phyloP scores from a whole-genome alignment of 1,140 invertebrate genomes.

The Delia radicum region DNA sequence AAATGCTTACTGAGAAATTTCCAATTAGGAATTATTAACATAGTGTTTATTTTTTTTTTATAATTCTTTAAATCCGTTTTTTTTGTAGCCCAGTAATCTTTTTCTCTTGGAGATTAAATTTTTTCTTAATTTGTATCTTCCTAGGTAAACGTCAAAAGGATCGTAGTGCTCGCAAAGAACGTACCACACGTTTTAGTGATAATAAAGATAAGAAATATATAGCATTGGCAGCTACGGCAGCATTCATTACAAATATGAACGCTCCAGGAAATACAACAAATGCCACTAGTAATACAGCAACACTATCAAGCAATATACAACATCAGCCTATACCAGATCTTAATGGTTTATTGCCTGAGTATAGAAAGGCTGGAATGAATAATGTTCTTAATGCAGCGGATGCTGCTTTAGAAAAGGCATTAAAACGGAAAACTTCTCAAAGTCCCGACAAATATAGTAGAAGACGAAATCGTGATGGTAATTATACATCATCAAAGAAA shows the following conservation, averaged over 20 bases:
- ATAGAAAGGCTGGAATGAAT: neutral
- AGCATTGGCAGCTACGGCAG: conserved; percentile 20
- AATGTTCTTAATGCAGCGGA: neutral
- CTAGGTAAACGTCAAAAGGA: conserved; percentile 40
- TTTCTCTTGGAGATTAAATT: too few relatives aligned
- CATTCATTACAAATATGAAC: conserved; percentile 39
- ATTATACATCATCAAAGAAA: neutral
- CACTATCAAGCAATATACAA: neutral
- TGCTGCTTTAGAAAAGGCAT: neutral
- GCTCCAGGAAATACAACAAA: neutral
- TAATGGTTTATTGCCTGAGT: neutral
- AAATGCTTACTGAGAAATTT: too few relatives aligned
- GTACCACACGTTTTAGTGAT: conserved; percentile 51
- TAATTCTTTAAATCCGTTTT: too few relatives aligned
- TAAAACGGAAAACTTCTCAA: neutral
- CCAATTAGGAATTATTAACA: too few relatives aligned
- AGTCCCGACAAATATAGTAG: neutral
- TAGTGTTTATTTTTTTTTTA: too few relatives aligned
- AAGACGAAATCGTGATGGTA: neutral
- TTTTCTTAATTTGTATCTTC: neutral
- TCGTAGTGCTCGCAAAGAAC: conserved; percentile 38
- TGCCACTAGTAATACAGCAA: neutral
- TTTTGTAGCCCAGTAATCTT: too few relatives aligned
- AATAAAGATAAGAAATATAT: conserved; percentile 47
- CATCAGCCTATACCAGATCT: neutral